Percentiles rank a stretch among this genome's conserved stretches.
Evolutionary conservation across 2,888 invertebrate species (phyloP).

Genomic region (Suillia variegata): DNA sequence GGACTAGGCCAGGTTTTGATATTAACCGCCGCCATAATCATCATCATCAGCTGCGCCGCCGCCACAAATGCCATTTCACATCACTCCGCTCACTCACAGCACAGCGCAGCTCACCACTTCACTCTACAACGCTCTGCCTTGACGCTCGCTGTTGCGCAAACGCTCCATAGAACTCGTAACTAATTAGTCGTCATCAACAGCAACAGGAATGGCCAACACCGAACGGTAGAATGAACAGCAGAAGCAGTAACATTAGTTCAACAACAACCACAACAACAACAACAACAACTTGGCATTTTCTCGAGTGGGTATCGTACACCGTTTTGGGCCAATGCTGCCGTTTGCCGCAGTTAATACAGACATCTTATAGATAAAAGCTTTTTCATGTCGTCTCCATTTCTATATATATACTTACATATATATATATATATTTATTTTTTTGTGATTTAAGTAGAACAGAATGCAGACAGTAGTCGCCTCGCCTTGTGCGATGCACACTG

Average conservation of each 20-base stretch:
- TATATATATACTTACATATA: no score
- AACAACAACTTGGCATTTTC: not conserved
- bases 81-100: no score
- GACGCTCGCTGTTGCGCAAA: slow-evolving; percentile 9
- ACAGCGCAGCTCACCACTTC: no score
- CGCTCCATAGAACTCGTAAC: slow-evolving; percentile 23
- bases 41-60: not conserved
- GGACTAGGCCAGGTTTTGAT: no score
- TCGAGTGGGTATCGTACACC: no score
- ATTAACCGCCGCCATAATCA: no score
- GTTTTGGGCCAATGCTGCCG: no score
- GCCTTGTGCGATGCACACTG: not conserved
- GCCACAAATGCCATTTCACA: not conserved
- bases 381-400: slow-evolving; percentile 33
- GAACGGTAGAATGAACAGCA: slow-evolving; percentile 23
- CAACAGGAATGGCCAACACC: slow-evolving; percentile 15
- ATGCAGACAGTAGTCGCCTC: not conserved
- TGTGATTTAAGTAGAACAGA: slow-evolving; percentile 2
- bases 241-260: slow-evolving; percentile 8
- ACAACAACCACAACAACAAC: no score
- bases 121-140: not conserved
- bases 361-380: slow-evolving; percentile 40
- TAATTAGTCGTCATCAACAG: slow-evolving; percentile 28
- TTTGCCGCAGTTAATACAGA: slow-evolving; percentile 28
- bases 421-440: no score